Evolutionary conservation across 2,113 vertebrate genomes (phyloP), one percentile per base, ranked within the genome.

Genomic region (Chlorodrepanis virens): DNA sequence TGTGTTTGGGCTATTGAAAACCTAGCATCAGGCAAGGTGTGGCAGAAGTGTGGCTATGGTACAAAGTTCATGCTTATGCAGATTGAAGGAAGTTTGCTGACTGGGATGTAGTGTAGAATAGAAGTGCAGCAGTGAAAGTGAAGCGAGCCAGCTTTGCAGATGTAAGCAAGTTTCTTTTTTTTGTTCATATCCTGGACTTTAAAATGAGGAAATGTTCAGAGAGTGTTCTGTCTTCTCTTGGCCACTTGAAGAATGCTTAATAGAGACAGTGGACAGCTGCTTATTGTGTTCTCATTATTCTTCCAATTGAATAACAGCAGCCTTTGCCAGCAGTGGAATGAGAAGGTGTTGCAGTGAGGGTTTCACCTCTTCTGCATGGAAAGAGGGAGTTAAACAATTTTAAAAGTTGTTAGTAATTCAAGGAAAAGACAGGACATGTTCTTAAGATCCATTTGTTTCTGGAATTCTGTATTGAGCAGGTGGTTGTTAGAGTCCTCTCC

Each of bases 281-380:
- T 53, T 70, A 18, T 7, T 0, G 0, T 61, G 24, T 49, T 47
- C 25, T 75, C 1, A 1, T 18, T 1, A 3, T 56, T 88, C 8
- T 56, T 79, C 45, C 33, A 13, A 6, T 3, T 5, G 77, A 80
- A 14, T 22, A 49, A 21, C 17, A 2, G 50, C 49, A 86, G 12
- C 14, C 22, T 80, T 67, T 33, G 17, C n/a, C 15, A 89, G 17
- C 68, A 63, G 23, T n/a, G 37, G 25, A 72, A 28, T 56, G 57
- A 19, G 63, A 8, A 54, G 19, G 35, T 67, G 17, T 45, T 64
- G 27, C 37, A 40, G 5, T 20, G n/a, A 39, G 35, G 19, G 7
- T 82, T 84, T 85, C 9, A 21, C 39, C 14, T 40, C 37, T 28
- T 86, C 40, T 37, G 12, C 4, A 1, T 27, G 22, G 35, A 25